Conservation (phyloP, 2,113 vertebrate species). For the Xerus inauris region DNA sequence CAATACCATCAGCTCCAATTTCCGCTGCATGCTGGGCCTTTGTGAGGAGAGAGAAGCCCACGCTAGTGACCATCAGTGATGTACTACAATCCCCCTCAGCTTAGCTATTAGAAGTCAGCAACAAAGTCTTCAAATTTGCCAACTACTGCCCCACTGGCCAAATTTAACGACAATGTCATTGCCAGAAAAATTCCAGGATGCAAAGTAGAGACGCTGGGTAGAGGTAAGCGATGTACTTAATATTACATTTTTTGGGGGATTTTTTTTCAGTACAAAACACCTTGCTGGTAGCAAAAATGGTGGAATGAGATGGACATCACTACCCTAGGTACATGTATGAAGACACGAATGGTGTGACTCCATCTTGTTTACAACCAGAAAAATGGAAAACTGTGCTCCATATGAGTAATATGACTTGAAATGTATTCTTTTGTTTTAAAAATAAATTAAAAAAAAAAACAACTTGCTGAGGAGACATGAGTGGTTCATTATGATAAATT, state of each 20-base stretch:
- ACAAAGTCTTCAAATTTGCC: not conserved
- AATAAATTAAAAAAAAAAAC: too few species aligned
- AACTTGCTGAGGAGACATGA: not conserved
- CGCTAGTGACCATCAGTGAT: not conserved
- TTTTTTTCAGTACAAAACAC: not conserved
- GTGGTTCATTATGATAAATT: not conserved
- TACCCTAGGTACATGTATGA: too few species aligned
- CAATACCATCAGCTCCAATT: conserved; percentile 91
- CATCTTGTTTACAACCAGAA: too few species aligned
- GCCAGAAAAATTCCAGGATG: not conserved
- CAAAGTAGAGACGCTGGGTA: not conserved
- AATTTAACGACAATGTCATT: not conserved
- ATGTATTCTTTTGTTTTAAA: too few species aligned
- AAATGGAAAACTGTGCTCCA: too few species aligned
- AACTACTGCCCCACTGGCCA: not conserved
- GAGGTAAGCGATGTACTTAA: not conserved
- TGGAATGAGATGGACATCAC: too few species aligned
- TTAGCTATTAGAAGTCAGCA: not conserved
- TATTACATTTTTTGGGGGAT: not conserved
- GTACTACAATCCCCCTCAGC: not conserved
- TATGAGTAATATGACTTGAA: too few species aligned
- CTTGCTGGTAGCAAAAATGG: too few species aligned
- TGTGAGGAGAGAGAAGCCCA: conserved; percentile 41
- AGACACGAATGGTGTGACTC: too few species aligned
- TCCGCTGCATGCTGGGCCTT: conserved; percentile 93